Evolutionary conservation across 2,797 vertebrate genomes (phyloP), one percentile per base, ranked within the genome.

Genomic region (Valencia hispanica): DNA sequence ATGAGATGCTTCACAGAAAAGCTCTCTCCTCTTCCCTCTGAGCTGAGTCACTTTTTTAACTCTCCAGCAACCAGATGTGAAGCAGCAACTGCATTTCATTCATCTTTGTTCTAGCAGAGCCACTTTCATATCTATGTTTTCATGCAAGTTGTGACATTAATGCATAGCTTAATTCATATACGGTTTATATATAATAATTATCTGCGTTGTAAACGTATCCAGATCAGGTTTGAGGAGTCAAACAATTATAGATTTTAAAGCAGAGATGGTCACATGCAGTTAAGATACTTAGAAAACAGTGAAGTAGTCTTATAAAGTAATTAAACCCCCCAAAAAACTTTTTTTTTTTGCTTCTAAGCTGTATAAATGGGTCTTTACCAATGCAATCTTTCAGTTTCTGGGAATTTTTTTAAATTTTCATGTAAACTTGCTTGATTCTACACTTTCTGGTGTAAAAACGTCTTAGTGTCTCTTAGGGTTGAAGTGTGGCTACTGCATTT

Each of bases 1-100:
- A 94, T 90, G 90, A 93, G 82, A 79, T 7, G 15, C 82, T 77
- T 20, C 84, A 72, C 75, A 82, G 84, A 78, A 77, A 4, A 78
- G 14, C 73, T 47, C 78, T 53, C 77, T 75, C 79, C 78, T 57
- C 47, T 78, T 77, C 73, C 68, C 53, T 65, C 55, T 34, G 77
- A 85, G 73, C 76, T 77, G n/a, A 82, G 71, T 89, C 85, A 4
- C 73, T 47, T 79, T 65, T 68, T 78, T 82, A 86, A 88, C 78
- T 77, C 74, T 85, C 79, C 73, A 78, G 72, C 43, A 11, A 50
- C 80, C 80, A 75, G 84, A 90, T 77, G 81, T 84, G 76, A 85
- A 84, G 50, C 72, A 72, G 74, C 76, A 74, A 72, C 81, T 51
- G 22, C 78, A 27, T 79, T 84, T 85, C 81, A 86, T 80, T 87